These are phyloP conservation scores for Nomia melanderi DNA, from an alignment of 1,140 invertebrate genomes.

Conservation along the genomic window DNA sequence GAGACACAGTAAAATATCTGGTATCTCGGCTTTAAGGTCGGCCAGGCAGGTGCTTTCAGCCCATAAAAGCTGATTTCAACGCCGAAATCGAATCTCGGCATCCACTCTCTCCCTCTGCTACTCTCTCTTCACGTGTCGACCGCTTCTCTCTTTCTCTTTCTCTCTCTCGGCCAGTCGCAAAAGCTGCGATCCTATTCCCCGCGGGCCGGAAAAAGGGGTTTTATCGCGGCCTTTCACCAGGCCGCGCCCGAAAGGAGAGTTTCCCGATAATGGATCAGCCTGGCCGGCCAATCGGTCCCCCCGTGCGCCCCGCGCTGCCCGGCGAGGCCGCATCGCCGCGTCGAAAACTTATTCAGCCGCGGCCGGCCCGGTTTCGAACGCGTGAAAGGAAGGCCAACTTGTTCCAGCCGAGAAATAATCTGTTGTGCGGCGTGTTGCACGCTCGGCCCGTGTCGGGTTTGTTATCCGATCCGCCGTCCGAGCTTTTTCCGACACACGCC, in stretches of 20 bases:
- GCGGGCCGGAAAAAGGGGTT: conserved; percentile 19
- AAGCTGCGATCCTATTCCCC: conserved; percentile 13
- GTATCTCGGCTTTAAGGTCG: conserved; percentile 1
- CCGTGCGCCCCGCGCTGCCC: no score
- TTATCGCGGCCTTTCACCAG: conserved; percentile 52
- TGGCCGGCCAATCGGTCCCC: background rate
- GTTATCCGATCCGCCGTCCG: background rate
- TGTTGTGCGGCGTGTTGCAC: background rate
- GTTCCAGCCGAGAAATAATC: conserved; percentile 14
- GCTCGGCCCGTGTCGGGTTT: background rate
- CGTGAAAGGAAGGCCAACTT: conserved; percentile 16
- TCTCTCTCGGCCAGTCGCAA: conserved; percentile 16
- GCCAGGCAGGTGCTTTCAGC: conserved; percentile 7
- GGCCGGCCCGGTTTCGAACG: background rate
- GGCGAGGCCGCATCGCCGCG: no score
- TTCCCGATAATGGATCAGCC: conserved; percentile 52
- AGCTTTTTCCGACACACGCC: no score
- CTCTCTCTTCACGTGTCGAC: no score
- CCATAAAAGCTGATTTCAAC: conserved; percentile 47
- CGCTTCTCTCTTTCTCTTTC: background rate
- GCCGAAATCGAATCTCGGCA: conserved; percentile 48
- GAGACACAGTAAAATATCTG: conserved; percentile 1
- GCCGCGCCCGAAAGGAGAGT: conserved; percentile 38
- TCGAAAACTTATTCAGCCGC: conserved; percentile 52
- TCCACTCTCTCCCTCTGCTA: no score